Evolutionary conservation across 2,113 vertebrate species (phyloP).

Genomic region (Oncorhynchus nerka): DNA sequence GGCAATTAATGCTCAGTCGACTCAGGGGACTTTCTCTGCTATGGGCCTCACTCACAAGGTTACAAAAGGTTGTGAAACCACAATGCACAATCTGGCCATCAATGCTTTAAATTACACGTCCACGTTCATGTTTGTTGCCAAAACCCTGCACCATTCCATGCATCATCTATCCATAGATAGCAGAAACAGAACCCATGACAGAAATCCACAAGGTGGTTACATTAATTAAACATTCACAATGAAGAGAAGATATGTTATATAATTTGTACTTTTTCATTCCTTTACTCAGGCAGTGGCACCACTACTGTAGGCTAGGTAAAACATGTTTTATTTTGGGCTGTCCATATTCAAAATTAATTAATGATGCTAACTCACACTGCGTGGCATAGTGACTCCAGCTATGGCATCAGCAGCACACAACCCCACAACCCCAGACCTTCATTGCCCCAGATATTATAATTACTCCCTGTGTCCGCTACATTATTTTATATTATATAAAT

Average conservation of each 20-base stretch:
- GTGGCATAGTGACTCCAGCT: not conserved
- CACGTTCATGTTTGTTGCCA: not conserved
- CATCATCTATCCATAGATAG: not conserved
- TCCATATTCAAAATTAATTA: not conserved
- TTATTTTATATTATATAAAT: not conserved
- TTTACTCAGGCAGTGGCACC: no score
- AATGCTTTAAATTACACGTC: not conserved
- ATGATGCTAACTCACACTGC: not conserved
- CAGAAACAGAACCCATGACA: not conserved
- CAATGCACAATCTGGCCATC: not conserved
- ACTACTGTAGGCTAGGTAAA: no score
- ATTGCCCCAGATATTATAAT: not conserved
- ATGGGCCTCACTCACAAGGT: no score
- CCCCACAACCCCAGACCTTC: not conserved
- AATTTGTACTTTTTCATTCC: no score
- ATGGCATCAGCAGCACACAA: not conserved
- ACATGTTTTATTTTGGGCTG: not conserved
- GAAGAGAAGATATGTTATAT: no score
- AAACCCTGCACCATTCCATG: not conserved
- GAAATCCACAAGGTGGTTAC: not conserved
- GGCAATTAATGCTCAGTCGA: not conserved
- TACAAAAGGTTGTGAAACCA: no score
- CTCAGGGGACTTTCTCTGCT: not conserved
- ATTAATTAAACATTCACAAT: not conserved
- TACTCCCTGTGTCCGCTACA: not conserved